Evolutionary conservation across 2,888 invertebrate genomes (phyloP).

Genomic region (Caenorhabditis macrosperma): DNA sequence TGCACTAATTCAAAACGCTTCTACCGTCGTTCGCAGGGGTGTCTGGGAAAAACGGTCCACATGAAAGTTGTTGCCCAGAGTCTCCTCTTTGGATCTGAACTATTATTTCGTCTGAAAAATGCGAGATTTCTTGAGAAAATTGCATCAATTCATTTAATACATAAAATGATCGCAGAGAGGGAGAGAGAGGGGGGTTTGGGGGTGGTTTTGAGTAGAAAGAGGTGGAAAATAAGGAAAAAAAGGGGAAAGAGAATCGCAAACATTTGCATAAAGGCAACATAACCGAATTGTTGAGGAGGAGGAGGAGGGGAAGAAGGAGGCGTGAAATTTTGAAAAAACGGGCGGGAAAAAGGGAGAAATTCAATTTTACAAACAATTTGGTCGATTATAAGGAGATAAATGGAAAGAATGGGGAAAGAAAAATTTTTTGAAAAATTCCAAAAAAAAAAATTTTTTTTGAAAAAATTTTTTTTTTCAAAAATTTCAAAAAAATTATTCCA

Average conservation of each 20-base stretch:
- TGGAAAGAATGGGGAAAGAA: background rate
- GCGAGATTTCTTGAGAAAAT: too few relatives aligned
- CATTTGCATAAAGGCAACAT: conserved; percentile 57
- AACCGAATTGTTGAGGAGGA: conserved; percentile 36
- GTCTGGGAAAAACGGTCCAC: background rate
- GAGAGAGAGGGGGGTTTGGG: conserved; percentile 7
- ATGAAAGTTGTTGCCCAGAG: too few relatives aligned
- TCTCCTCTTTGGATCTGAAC: too few relatives aligned
- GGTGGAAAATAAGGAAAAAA: conserved; percentile 11
- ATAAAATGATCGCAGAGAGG: background rate
- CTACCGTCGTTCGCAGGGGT: background rate
- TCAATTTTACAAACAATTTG: conserved; percentile 57
- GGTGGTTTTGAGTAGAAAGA: background rate
- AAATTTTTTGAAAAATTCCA: background rate
- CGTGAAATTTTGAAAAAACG: conserved; percentile 5
- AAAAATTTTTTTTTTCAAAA: background rate
- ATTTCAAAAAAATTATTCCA: conserved; percentile 57
- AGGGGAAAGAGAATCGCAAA: conserved; percentile 28
- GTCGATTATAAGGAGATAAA: conserved; percentile 46
- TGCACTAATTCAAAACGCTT: too few relatives aligned
- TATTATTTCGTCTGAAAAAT: too few relatives aligned
- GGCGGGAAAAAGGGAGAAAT: background rate
- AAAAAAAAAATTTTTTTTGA: too few relatives aligned
- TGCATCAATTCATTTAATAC: background rate
- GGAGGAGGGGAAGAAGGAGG: conserved; percentile 1